A percentile compares a stretch with the other conserved stretches of the same genome.
Conservation (phyloP, 2,888 invertebrate species). For the Ophonus ardosiacus region DNA sequence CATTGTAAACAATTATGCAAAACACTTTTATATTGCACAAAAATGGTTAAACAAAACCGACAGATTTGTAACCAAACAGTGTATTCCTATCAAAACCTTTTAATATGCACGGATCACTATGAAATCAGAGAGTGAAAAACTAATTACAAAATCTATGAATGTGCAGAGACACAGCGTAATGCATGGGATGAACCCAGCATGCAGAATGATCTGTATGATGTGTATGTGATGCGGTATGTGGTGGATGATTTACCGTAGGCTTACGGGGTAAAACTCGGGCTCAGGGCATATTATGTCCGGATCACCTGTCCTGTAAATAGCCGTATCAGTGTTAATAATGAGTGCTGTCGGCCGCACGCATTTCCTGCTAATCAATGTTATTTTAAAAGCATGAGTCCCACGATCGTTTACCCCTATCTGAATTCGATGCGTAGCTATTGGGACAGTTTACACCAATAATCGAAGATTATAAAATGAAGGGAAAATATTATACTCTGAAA, state of each 20-base stretch:
- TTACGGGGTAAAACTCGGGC: constrained; percentile 1
- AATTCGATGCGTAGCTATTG: no score
- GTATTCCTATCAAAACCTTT: constrained; percentile 2
- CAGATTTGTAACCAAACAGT: neutral
- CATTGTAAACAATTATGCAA: neutral
- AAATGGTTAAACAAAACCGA: neutral
- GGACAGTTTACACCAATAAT: no score
- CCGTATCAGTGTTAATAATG: constrained; percentile 53
- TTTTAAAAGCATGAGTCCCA: constrained; percentile 33
- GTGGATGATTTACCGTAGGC: neutral
- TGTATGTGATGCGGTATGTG: neutral
- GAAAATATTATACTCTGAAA: no score
- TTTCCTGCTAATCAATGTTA: constrained; percentile 23
- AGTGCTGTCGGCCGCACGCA: constrained; percentile 39
- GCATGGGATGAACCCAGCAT: neutral
- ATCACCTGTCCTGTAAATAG: constrained; percentile 48
- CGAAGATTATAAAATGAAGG: no score
- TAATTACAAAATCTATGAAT: constrained; percentile 31
- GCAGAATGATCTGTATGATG: constrained; percentile 3
- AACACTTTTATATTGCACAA: neutral
- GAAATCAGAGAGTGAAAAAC: constrained; percentile 36
- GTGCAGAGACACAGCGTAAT: neutral
- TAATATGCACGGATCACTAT: neutral
- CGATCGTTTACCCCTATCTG: neutral
- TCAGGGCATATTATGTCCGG: constrained; percentile 20